Evolutionary conservation across 2,113 vertebrate genomes (phyloP).

Genomic region (Polyodon spathula): DNA sequence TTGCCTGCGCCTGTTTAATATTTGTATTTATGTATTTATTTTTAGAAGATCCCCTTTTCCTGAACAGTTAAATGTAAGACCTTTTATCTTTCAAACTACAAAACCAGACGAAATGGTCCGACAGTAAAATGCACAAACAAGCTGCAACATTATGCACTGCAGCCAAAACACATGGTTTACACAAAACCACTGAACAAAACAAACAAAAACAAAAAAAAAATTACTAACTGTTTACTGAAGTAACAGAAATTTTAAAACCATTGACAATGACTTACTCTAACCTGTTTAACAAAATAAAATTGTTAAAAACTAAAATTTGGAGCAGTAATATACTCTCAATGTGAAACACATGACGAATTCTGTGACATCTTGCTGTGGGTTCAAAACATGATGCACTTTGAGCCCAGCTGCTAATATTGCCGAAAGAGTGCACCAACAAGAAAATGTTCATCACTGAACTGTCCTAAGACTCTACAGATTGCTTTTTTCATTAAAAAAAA

Average conservation of each 20-base stretch:
- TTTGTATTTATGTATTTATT: conserved; percentile 28
- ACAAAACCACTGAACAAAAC: conserved; percentile 23
- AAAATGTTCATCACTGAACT: conserved; percentile 40
- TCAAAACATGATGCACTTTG: conserved; percentile 21
- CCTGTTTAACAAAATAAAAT: conserved; percentile 1
- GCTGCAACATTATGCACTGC: conserved; percentile 12
- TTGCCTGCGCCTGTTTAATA: conserved; percentile 23
- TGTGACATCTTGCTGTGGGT: conserved; percentile 6
- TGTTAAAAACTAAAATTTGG: background rate
- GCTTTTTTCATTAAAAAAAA: conserved; percentile 15
- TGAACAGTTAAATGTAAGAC: conserved; percentile 59
- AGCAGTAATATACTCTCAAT: conserved; percentile 1
- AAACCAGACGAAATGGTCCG: conserved; percentile 50
- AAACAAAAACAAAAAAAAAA: too few species aligned
- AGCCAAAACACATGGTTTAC: conserved; percentile 29
- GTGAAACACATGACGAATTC: background rate
- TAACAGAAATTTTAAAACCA: background rate
- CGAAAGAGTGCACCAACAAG: conserved; percentile 59
- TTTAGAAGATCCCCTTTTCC: conserved; percentile 59
- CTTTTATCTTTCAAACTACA: conserved; percentile 39
- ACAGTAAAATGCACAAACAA: conserved; percentile 59
- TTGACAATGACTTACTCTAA: conserved; percentile 4
- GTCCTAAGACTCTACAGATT: conserved; percentile 45
- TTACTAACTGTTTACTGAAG: background rate
- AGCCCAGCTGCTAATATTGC: conserved; percentile 57